Conservation (phyloP, 1,140 invertebrate genomes). For the Subanguina moxae region DNA sequence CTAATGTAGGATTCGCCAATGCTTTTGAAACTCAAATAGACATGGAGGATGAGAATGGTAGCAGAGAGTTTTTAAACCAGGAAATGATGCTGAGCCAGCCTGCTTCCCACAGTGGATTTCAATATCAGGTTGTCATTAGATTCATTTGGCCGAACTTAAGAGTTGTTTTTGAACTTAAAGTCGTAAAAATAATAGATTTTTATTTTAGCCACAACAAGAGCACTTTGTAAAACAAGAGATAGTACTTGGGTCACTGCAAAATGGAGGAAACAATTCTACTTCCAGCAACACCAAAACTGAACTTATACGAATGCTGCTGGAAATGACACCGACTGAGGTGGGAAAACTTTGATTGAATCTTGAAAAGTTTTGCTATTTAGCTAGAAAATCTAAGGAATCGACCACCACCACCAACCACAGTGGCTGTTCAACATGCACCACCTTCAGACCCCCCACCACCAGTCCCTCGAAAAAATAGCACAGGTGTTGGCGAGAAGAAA, state of each 20-base stretch:
- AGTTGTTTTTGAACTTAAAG: too few relatives aligned
- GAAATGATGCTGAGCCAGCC: not conserved
- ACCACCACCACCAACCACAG: not conserved
- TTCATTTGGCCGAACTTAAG: too few relatives aligned
- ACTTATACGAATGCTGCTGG: constrained; percentile 38
- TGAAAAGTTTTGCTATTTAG: not conserved
- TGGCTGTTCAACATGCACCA: not conserved
- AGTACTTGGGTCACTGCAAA: constrained; percentile 15
- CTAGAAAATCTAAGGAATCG: not conserved
- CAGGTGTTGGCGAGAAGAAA: not conserved
- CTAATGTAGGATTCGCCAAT: too few relatives aligned
- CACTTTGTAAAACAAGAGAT: constrained; percentile 21
- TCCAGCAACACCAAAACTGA: constrained; percentile 32
- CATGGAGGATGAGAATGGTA: not conserved
- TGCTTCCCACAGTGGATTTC: too few relatives aligned
- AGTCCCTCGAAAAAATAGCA: not conserved
- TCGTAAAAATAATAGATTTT: too few relatives aligned
- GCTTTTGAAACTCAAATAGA: not conserved
- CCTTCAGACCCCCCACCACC: constrained; percentile 1
- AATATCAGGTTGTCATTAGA: too few relatives aligned
- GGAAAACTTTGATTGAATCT: too few relatives aligned
- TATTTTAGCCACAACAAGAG: constrained; percentile 7
- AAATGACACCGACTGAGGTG: constrained; percentile 38
- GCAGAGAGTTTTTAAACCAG: not conserved
- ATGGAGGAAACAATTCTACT: not conserved